A percentile compares a stretch with the other conserved stretches of the same genome.
Conservation (phyloP, 2,797 vertebrate species). For the Brotula barbata region DNA sequence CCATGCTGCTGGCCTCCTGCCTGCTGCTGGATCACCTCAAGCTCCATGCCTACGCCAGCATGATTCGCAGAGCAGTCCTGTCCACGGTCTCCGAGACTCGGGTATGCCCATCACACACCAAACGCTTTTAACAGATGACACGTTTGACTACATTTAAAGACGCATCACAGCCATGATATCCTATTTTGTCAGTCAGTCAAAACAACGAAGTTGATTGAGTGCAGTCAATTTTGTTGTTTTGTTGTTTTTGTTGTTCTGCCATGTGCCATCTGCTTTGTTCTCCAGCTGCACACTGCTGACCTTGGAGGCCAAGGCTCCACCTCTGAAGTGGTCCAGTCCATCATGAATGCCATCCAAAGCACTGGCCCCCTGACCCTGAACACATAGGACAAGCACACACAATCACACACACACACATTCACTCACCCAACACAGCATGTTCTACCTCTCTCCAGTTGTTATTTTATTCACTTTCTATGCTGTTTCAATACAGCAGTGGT, state of each 20-base stretch:
- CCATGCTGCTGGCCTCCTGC: conserved; percentile 86
- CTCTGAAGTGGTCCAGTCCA: conserved; percentile 81
- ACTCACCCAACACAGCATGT: conserved; percentile 7
- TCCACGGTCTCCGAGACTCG: conserved; percentile 80
- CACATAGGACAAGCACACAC: conserved; percentile 37
- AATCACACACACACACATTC: conserved; percentile 12
- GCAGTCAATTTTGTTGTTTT: too few species aligned
- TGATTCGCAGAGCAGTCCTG: conserved; percentile 84
- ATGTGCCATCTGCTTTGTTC: background rate
- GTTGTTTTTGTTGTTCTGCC: background rate
- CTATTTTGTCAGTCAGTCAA: background rate
- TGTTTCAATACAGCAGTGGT: conserved; percentile 1
- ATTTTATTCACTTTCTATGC: too few species aligned
- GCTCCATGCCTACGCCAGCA: conserved; percentile 81
- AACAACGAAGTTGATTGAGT: background rate
- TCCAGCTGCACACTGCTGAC: conserved; percentile 74
- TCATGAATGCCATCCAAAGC: conserved; percentile 77
- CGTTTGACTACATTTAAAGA: background rate
- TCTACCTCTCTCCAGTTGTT: background rate
- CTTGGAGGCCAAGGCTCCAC: conserved; percentile 85
- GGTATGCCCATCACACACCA: conserved; percentile 51
- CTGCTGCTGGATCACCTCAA: conserved; percentile 89
- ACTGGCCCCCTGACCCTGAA: conserved; percentile 53
- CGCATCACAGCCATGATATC: background rate
- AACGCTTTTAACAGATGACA: background rate